Percentiles rank a stretch among this genome's conserved stretches.
phyloP scores from a whole-genome alignment of 2,113 vertebrate species.

The Montifringilla adamsi region DNA sequence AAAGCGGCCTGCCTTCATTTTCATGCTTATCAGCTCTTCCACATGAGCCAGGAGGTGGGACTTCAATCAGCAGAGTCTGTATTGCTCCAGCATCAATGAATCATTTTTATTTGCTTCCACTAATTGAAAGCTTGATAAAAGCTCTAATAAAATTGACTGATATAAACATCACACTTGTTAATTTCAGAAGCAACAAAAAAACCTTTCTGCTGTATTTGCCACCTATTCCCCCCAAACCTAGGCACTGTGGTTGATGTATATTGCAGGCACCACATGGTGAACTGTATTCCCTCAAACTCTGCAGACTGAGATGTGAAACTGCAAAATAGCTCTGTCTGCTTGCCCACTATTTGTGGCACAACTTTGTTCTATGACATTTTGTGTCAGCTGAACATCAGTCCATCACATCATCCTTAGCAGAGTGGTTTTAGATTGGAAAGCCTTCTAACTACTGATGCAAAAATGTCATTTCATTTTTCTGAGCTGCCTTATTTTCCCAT shows the following conservation, averaged over 20 bases:
- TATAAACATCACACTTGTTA: neutral
- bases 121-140: neutral
- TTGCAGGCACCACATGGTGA: neutral
- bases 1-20: neutral
- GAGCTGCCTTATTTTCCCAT: neutral
- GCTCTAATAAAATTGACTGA: neutral
- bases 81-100: neutral
- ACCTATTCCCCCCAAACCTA: neutral
- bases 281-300: neutral
- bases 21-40: neutral
- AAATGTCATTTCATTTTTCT: neutral
- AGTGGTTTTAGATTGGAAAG: neutral
- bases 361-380: neutral
- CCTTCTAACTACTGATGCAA: neutral
- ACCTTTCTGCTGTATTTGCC: neutral
- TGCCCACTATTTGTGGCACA: neutral
- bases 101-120: neutral
- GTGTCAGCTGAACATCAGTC: neutral
- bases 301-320: neutral
- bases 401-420: neutral
- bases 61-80: neutral
- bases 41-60: neutral
- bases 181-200: neutral
- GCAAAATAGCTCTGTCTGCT: neutral
- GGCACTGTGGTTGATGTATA: neutral